Conservation (phyloP, 2,888 invertebrate species). For the Heteromyza rotundicornis region DNA sequence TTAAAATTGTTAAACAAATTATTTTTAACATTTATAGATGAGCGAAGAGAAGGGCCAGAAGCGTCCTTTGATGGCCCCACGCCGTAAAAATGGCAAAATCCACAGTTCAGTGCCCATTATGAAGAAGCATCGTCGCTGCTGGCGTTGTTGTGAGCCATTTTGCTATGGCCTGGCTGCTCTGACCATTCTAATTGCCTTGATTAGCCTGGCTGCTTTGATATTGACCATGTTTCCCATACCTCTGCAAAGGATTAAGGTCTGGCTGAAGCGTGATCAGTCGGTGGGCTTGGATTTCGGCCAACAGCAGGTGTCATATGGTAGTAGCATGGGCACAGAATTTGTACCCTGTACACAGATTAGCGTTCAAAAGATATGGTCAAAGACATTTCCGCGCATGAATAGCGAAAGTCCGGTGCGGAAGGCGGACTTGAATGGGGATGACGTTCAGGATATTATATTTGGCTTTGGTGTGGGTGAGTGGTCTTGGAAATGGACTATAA, state of each 20-base stretch:
- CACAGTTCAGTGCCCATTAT: constrained; percentile 65
- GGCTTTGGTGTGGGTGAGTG: constrained; percentile 77
- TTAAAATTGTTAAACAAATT: too few species aligned
- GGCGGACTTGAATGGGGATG: constrained; percentile 76
- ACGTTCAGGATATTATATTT: constrained; percentile 73
- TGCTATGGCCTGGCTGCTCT: constrained; percentile 71
- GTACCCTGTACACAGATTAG: constrained; percentile 61
- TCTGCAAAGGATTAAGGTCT: constrained; percentile 67
- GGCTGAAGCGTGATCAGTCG: constrained; percentile 62
- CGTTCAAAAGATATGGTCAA: constrained; percentile 69
- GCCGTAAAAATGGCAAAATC: constrained; percentile 65
- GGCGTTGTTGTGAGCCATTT: constrained; percentile 69
- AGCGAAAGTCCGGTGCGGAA: constrained; percentile 77
- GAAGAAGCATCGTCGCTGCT: constrained; percentile 63
- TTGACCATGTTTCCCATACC: constrained; percentile 72
- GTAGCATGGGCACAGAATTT: constrained; percentile 52
- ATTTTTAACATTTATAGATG: constrained; percentile 62
- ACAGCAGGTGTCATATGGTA: constrained; percentile 36
- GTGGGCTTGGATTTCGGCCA: constrained; percentile 23
- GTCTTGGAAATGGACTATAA: background rate
- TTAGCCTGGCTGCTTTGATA: constrained; percentile 69
- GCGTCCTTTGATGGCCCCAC: constrained; percentile 76
- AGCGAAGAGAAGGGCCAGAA: constrained; percentile 74
- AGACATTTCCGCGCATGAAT: constrained; percentile 72
- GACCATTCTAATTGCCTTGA: constrained; percentile 68